Evolutionary conservation across 1,140 invertebrate genomes (phyloP), one percentile per base, ranked within the genome.

Genomic region (Atopsyche davidsoni): DNA sequence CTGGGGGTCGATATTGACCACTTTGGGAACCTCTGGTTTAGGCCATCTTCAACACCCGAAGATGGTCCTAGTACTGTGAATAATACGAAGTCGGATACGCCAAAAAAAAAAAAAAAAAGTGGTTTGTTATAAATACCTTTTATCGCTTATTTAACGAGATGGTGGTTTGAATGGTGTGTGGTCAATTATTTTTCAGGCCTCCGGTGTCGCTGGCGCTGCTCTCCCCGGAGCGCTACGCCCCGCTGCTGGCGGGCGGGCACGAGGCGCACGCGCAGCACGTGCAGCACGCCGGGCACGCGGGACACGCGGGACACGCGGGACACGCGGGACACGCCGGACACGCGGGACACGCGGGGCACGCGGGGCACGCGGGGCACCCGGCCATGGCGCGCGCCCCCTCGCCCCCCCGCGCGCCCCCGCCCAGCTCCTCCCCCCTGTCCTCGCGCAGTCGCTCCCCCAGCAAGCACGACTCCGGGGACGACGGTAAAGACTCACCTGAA

Each of bases 151-250:
- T n/a, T 25, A 45, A 11, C 1, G 28, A 45, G 19, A 19, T 43
- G 17, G 41, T 11, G 19, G 40, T 49, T 42, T 2, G n/a, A n/a
- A n/a, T n/a, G n/a, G n/a, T n/a, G n/a, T n/a, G n/a, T n/a, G n/a
- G n/a, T n/a, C n/a, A n/a, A n/a, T n/a, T n/a, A n/a, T 31, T 10
- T 62, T 61, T 9, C 64, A 73, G 70, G 0, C 77, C 77, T 7
- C 76, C 76, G 19, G 76, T 79, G 2, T 77, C 77, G 0, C 59
- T 79, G 0, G 76, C 75, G 0, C 76, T 79, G 73, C 48, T 79
- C 3, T 77, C 75, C 1, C 75, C 77, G 2, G 72, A 68, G 11
- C 64, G 75, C 16, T 78, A 78, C 45, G 63, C 60, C 7, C 66
- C 66, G 24, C 45, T 58, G 24, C 47, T 58, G 16, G 32, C 25